Percentiles rank a stretch among this genome's conserved stretches.
These are phyloP conservation scores for Lepisosteus osseus DNA, from an alignment of 2,113 vertebrate species.

Conservation along the genomic window DNA sequence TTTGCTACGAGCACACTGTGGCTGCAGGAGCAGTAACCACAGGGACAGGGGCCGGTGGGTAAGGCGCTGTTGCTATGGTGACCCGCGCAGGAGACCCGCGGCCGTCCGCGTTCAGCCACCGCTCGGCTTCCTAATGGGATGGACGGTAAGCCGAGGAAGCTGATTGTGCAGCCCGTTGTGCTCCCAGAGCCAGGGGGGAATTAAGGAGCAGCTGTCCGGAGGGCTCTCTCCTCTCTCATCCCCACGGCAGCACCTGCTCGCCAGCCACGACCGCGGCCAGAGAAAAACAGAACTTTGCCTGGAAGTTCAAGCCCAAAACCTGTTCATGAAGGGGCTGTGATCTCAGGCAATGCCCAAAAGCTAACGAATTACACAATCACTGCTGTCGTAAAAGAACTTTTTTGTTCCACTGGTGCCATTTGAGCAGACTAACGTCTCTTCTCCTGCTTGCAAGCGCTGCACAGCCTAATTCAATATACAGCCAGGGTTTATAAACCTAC, in stretches of 20 bases:
- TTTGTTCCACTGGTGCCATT: too few relatives aligned
- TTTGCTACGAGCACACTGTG: too few relatives aligned
- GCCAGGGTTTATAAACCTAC: too few relatives aligned
- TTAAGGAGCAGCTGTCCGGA: conserved; percentile 14
- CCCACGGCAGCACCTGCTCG: conserved; percentile 12
- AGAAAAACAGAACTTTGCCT: background rate
- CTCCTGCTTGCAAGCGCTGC: too few relatives aligned
- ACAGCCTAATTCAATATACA: too few relatives aligned
- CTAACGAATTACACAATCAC: background rate
- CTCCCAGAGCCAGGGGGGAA: background rate
- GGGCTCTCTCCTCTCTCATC: conserved; percentile 13
- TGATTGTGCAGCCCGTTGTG: background rate
- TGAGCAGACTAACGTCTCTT: too few relatives aligned
- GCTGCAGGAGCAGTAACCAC: too few relatives aligned
- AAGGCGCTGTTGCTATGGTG: too few relatives aligned
- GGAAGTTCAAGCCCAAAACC: background rate
- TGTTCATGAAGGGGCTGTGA: background rate
- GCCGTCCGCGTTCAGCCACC: too few relatives aligned
- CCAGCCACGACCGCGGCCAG: background rate
- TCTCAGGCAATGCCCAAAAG: background rate
- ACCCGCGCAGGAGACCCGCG: too few relatives aligned
- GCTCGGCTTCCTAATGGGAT: background rate
- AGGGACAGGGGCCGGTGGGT: too few relatives aligned
- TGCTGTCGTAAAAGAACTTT: background rate
- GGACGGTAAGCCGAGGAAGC: background rate